Evolutionary conservation across 2,888 invertebrate species (phyloP).

Genomic region (Ennomos fuscantarius): DNA sequence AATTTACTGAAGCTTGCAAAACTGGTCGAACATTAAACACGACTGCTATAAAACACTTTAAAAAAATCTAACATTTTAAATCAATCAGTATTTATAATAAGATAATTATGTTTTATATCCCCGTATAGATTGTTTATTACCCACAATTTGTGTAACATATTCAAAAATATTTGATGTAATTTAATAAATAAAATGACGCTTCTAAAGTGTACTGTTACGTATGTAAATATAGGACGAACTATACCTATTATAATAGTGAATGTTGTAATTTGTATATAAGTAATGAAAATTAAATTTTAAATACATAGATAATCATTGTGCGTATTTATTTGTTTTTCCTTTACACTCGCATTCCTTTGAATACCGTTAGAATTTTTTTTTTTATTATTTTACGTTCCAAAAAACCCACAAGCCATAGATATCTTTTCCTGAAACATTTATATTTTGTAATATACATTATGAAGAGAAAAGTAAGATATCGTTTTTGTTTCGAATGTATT

Average conservation of each 20-base stretch:
- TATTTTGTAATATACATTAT: too few species aligned
- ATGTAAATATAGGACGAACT: slow-evolving; percentile 84
- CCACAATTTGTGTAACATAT: slow-evolving; percentile 59
- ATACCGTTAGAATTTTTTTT: background rate
- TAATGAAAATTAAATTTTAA: slow-evolving; percentile 85
- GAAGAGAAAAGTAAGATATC: too few species aligned
- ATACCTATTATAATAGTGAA: slow-evolving; percentile 83
- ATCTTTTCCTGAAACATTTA: too few species aligned
- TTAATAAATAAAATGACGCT: slow-evolving; percentile 81
- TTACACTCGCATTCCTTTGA: slow-evolving; percentile 11
- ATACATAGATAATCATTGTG: slow-evolving; percentile 82
- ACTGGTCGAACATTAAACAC: background rate
- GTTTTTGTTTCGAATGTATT: too few species aligned
- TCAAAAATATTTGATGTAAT: slow-evolving; percentile 79
- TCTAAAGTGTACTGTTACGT: slow-evolving; percentile 83
- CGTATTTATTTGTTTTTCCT: slow-evolving; percentile 62
- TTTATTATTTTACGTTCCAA: too few species aligned
- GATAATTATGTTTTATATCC: slow-evolving; percentile 47
- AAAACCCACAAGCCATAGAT: too few species aligned
- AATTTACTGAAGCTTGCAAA: too few species aligned
- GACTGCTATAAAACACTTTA: background rate
- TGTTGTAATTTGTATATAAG: slow-evolving; percentile 86
- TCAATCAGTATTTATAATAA: too few species aligned
- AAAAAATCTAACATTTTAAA: too few species aligned
- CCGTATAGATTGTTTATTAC: slow-evolving; percentile 57